These are phyloP conservation scores for Caranx ignobilis DNA, from an alignment of 2,113 vertebrate genomes.

Conservation along the genomic window DNA sequence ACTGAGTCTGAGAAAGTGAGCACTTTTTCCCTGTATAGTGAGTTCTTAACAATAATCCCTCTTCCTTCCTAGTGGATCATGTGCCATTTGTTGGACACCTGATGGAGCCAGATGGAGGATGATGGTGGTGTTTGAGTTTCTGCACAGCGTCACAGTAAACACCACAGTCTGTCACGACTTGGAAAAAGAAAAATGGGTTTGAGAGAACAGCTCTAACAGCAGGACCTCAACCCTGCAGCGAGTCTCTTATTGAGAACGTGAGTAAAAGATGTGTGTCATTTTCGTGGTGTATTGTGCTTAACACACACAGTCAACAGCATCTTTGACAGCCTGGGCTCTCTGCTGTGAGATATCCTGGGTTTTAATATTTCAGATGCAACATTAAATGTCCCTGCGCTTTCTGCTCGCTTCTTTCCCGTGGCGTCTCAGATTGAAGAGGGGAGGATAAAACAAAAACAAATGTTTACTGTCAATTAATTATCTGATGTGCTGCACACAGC, in stretches of 20 bases:
- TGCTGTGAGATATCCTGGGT: constrained; percentile 72
- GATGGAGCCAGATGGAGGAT: constrained; percentile 41
- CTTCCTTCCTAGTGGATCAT: not conserved
- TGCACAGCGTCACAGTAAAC: not conserved
- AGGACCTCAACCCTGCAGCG: not conserved
- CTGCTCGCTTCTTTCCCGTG: constrained; percentile 68
- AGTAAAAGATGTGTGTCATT: not conserved
- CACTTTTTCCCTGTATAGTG: not conserved
- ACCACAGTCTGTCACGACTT: not conserved
- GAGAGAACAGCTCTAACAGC: not conserved
- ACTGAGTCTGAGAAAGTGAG: not conserved
- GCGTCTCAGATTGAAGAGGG: constrained; percentile 79
- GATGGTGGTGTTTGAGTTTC: not conserved
- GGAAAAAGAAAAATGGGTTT: not conserved
- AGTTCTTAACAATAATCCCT: not conserved
- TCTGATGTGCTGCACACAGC: not conserved
- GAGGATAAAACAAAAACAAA: constrained; percentile 54
- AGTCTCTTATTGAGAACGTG: not conserved
- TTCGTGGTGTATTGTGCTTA: not conserved
- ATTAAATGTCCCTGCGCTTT: constrained; percentile 83
- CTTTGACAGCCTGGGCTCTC: constrained; percentile 82
- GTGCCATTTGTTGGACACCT: not conserved
- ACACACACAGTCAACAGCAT: constrained; percentile 51
- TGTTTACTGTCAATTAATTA: not conserved
- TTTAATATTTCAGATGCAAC: constrained; percentile 77